Conservation (phyloP, 2,888 invertebrate species). For the Drosophila mayaguana region DNA sequence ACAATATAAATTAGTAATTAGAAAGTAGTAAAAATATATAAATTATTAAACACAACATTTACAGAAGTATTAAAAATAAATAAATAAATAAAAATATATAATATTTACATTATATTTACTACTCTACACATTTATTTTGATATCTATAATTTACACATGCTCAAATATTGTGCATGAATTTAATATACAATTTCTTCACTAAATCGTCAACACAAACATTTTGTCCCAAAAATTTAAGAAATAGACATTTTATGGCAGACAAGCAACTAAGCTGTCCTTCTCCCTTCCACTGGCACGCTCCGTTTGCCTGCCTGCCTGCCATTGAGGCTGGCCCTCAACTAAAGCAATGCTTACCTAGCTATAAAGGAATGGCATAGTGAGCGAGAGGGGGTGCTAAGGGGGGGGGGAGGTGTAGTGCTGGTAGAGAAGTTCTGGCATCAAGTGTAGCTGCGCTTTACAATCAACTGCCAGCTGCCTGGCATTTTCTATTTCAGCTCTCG, state of each 20-base stretch:
- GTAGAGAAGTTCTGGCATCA: conserved; percentile 17
- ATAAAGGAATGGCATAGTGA: not conserved
- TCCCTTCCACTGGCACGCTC: not conserved
- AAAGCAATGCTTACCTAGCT: conserved; percentile 37
- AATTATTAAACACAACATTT: not conserved
- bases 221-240: conserved; percentile 33
- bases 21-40: not conserved
- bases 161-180: not conserved
- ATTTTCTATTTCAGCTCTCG: not conserved
- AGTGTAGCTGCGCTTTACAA: conserved; percentile 23
- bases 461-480: conserved; percentile 19
- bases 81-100: too few relatives aligned
- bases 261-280: not conserved
- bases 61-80: not conserved
- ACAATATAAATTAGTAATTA: not conserved
- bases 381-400: not conserved
- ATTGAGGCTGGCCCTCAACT: conserved; percentile 1
- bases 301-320: not conserved
- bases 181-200: not conserved
- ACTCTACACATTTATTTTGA: not conserved
- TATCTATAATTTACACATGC: not conserved
- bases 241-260: conserved; percentile 29
- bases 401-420: not conserved
- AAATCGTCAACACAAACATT: not conserved
- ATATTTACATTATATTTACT: too few relatives aligned